Evolutionary conservation across 2,113 vertebrate genomes (phyloP), one percentile per base, ranked within the genome.

Genomic region (Ia io): DNA sequence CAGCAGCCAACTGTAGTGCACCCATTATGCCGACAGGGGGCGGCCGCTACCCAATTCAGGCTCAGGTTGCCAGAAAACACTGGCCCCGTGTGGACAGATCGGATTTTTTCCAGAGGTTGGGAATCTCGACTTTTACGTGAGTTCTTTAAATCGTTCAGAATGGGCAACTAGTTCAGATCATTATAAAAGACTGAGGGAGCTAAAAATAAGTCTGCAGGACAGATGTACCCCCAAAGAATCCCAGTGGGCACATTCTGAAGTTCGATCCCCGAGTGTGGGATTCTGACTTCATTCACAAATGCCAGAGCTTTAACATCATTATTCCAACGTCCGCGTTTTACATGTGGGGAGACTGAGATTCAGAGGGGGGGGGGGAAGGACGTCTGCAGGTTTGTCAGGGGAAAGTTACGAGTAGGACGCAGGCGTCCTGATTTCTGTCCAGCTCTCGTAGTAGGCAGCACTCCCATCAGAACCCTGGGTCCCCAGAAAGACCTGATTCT

Each of bases 241-340:
- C 7, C 18, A 6, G 51, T 67, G 51, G 74, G 20, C 47, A 79
- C 32, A 47, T 73, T 35, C 28, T 30, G 37, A 83, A 51, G 47
- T 44, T 37, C 44, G 32, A 53, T 35, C 23, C 23, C 59, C 47
- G 44, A 61, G 17, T 9, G 16, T 25, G 35, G 44, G 42, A 35
- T 84, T 53, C 63, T 42, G 63, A 70, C 56, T 67, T 93, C 65
- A 74, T 51, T 90, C 25, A 80, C 59, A n/a, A 69, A 56, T 14
- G 65, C 56, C n/a, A n/a, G 42, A 3, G 32, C 30, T 59, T 80
- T 53, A 35, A 40, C 25, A 61, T 69, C 30, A 3, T 44, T 73
- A 17, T n/a, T 82, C 76, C 49, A 30, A 18, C 9, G 28, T 40
- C 83, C 11, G 14, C 76, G 20, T 77, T 87, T 83, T 32, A 63